Base-by-base conservation (phyloP, 2,797 vertebrate genomes). In the Acestrorhynchus altus region DNA sequence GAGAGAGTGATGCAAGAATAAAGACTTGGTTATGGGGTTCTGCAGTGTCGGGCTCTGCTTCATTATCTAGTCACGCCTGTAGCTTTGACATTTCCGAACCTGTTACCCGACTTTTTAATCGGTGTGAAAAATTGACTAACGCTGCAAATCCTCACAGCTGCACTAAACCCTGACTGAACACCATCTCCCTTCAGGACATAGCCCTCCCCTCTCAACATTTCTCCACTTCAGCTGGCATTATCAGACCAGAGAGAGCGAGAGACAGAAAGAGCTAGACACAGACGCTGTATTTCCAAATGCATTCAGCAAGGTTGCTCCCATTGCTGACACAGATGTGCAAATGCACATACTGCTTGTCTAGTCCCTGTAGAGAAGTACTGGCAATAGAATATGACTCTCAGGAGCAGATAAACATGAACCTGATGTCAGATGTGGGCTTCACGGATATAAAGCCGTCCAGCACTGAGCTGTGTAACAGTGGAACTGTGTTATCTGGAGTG, bases 51-150 rank as follows among this genome's bases (percentile, higher is more conserved):
- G 83, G 87, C 82, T 78, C 74, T 83, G 89, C 89, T 90, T 93
- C 92, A 93, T 94, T 94, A 93, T 90, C 87, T 83, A 84, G 89
- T 89, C 87, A 84, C 78, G 78, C 88, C 90, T 90, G 85, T 87
- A 90, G 90, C 86, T 83, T 83, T 92, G 91, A 92, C 92, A 93
- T 94, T 94, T 93, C 83, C 89, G 90, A 90, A 90, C 87, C 85
- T 87, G 87, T 88, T 88, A 86, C 84, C 78, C 46, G 59, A 84
- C 83, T 84, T 87, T 88, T 81, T 91, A 91, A 92, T 91, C 92
- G 88, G 87, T 28, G 47, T 90, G 86, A 90, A 90, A 90, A 90
- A 91, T 92, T 86, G 82, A 83, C 85, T 77, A 71, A 56, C 57
- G 85, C 63, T 79, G 69, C 77, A 71, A 79, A 81, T 69, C 70